A percentile compares a stretch with the other conserved stretches of the same genome.
phyloP scores from a whole-genome alignment of 2,888 invertebrate species.

The Elgonia sp. region DNA sequence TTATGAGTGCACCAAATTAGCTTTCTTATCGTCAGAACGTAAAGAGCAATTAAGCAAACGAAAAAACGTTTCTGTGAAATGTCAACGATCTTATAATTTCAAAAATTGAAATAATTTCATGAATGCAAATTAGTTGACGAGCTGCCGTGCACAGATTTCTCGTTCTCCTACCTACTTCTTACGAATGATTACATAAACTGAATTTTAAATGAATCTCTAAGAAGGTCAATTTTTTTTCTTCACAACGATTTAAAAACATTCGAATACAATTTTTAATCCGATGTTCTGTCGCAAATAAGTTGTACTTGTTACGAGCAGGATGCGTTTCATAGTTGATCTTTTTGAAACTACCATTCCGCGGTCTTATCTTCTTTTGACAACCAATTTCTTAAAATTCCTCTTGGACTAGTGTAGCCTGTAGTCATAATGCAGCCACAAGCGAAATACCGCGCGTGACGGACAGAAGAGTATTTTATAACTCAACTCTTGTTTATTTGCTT shows the following conservation, averaged over 20 bases:
- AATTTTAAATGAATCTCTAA: not conserved
- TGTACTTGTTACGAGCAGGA: not conserved
- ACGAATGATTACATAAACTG: constrained; percentile 14
- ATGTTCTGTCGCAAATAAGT: not conserved
- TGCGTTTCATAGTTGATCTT: not conserved
- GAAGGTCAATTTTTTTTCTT: not conserved
- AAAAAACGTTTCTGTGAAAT: constrained; percentile 32
- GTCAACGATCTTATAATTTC: constrained; percentile 43
- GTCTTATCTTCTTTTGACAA: not conserved
- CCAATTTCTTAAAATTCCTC: constrained; percentile 39
- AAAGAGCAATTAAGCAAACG: constrained; percentile 56
- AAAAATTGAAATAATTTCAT: constrained; percentile 39
- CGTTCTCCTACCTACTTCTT: not conserved
- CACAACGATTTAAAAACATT: not conserved
- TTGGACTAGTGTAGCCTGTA: not conserved
- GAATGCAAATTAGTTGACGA: constrained; percentile 22
- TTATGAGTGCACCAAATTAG: constrained; percentile 51
- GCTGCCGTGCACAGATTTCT: constrained; percentile 7
- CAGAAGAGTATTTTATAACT: no score
- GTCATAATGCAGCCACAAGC: no score
- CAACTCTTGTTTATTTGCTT: no score
- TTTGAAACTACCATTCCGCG: not conserved
- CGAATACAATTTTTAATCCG: not conserved
- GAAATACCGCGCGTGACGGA: no score
- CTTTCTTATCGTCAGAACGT: constrained; percentile 43